A percentile compares a stretch with the other conserved stretches of the same genome.
These are phyloP conservation scores for Macrophya annulata DNA, from an alignment of 2,888 invertebrate species.

Conservation along the genomic window DNA sequence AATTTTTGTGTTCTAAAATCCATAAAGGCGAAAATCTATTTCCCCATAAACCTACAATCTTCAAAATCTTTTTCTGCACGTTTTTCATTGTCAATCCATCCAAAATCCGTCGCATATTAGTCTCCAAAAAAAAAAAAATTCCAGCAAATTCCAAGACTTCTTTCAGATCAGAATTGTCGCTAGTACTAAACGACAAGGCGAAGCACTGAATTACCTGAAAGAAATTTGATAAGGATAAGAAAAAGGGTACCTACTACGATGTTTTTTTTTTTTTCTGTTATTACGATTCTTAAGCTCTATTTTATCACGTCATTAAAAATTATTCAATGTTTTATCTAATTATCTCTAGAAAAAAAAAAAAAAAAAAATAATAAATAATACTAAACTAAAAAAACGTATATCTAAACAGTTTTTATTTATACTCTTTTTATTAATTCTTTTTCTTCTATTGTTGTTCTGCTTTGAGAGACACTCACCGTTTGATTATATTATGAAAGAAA, in stretches of 20 bases:
- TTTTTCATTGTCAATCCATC: neutral
- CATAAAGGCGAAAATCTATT: neutral
- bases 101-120: neutral
- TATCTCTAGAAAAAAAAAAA: neutral
- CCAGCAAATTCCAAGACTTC: neutral
- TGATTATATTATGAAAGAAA: neutral
- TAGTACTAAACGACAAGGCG: neutral
- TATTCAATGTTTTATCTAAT: neutral
- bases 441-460: no score
- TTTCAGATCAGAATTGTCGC: neutral
- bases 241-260: neutral
- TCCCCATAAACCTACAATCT: conserved; percentile 20
- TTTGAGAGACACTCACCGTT: neutral
- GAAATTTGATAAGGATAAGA: neutral
- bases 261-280: neutral
- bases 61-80: neutral
- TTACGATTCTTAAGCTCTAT: neutral
- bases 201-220: neutral
- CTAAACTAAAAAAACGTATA: neutral
- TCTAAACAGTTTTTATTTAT: neutral
- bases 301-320: neutral
- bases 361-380: neutral
- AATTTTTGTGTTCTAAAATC: neutral
- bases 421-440: neutral
- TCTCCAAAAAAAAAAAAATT: no score